A percentile compares a stretch with the other conserved stretches of the same genome.
Evolutionary conservation across 2,113 vertebrate genomes (phyloP).

Genomic region (Erythrolamprus reginae): DNA sequence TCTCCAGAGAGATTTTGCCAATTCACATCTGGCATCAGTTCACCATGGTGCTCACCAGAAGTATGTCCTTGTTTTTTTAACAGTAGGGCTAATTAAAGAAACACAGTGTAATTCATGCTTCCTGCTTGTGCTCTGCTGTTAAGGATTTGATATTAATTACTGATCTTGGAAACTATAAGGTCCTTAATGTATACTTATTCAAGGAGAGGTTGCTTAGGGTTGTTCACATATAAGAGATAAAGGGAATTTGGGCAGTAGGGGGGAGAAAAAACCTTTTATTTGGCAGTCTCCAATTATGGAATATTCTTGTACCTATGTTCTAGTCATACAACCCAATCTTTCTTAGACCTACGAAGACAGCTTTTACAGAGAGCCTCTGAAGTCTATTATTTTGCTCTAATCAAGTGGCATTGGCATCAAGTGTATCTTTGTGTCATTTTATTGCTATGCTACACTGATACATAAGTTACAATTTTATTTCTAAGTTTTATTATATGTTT

Average conservation of each 20-base stretch:
- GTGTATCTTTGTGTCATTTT: background rate
- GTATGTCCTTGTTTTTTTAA: too few relatives aligned
- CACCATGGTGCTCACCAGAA: too few relatives aligned
- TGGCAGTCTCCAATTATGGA: background rate
- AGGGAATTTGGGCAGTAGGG: background rate
- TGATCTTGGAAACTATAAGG: too few relatives aligned
- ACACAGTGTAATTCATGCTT: too few relatives aligned
- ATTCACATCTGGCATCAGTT: too few relatives aligned
- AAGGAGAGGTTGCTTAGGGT: background rate
- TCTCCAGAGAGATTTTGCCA: too few relatives aligned
- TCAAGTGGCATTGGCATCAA: background rate
- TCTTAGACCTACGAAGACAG: background rate
- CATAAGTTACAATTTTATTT: background rate
- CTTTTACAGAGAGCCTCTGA: background rate
- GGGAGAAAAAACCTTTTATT: background rate
- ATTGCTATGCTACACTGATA: background rate
- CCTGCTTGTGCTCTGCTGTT: too few relatives aligned
- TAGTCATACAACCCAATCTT: background rate
- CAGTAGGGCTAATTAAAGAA: too few relatives aligned
- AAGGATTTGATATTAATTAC: too few relatives aligned
- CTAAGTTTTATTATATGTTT: background rate
- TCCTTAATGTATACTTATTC: background rate
- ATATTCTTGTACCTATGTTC: background rate
- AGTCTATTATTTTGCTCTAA: background rate
- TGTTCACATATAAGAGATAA: background rate